Evolutionary conservation across 2,797 vertebrate genomes (phyloP).

Genomic region (Paramormyrops hopkinsi): DNA sequence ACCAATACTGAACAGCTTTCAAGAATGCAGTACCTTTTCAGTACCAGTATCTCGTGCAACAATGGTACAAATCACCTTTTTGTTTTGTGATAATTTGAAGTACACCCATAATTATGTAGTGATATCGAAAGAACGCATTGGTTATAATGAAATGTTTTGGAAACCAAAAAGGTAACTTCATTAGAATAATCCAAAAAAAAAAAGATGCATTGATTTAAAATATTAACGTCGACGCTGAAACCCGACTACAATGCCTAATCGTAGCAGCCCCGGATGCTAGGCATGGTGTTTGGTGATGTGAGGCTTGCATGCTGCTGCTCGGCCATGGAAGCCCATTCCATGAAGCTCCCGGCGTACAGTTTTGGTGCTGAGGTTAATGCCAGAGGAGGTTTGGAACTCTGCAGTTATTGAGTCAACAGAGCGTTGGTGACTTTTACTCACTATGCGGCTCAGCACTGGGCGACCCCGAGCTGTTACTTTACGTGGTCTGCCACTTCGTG

Average conservation of each 20-base stretch:
- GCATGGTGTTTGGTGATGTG: neutral
- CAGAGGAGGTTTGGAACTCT: neutral
- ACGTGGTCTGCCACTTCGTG: neutral
- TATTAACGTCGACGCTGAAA: neutral
- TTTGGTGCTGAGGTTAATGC: neutral
- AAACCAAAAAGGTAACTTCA: neutral
- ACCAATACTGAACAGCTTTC: neutral
- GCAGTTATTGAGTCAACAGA: neutral
- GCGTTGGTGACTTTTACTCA: neutral
- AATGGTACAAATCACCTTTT: neutral
- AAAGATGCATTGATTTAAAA: neutral
- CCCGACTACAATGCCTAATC: neutral
- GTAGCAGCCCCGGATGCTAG: neutral
- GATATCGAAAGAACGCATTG: neutral
- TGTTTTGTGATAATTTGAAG: neutral
- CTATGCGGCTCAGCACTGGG: neutral
- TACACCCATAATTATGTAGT: neutral
- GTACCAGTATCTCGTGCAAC: neutral
- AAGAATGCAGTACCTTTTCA: neutral
- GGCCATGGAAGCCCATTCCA: neutral
- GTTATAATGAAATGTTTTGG: neutral
- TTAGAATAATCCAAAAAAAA: neutral
- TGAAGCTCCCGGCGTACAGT: neutral
- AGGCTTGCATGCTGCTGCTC: neutral
- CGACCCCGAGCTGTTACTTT: neutral